Evolutionary conservation across 2,888 invertebrate genomes (phyloP).

Genomic region (Leucophenga maculata): DNA sequence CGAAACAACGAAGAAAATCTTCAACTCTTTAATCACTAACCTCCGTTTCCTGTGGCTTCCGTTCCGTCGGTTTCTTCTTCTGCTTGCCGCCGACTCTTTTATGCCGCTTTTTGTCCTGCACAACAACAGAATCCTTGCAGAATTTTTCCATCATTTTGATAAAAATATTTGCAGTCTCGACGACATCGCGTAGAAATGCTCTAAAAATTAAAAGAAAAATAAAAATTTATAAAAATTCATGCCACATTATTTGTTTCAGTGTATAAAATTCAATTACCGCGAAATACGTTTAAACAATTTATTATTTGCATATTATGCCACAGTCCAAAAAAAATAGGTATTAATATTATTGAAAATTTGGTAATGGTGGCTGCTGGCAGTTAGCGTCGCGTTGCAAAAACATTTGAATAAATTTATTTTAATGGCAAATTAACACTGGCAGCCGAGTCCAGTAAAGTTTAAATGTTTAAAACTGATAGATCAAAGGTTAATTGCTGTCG

Average conservation of each 20-base stretch:
- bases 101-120: conserved; percentile 77
- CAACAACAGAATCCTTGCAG: conserved; percentile 78
- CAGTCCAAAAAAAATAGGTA: not conserved
- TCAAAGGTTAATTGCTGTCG: too few relatives aligned
- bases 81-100: conserved; percentile 54
- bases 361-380: not conserved
- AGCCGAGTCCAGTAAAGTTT: not conserved
- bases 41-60: conserved; percentile 66
- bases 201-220: conserved; percentile 72
- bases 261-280: conserved; percentile 55
- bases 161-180: conserved; percentile 92
- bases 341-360: not conserved
- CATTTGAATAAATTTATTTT: conserved; percentile 1
- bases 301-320: conserved; percentile 2
- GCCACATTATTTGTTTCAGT: conserved; percentile 23
- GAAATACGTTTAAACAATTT: conserved; percentile 7
- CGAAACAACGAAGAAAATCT: not conserved
- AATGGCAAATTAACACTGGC: not conserved
- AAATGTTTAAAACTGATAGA: not conserved
- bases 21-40: conserved; percentile 47
- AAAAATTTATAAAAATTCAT: conserved; percentile 40
- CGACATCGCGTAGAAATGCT: conserved; percentile 86
- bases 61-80: conserved; percentile 68
- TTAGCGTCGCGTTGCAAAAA: not conserved
- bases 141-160: conserved; percentile 89